Percentiles rank a stretch among this genome's conserved stretches.
Evolutionary conservation across 2,888 invertebrate species (phyloP).

Genomic region (Nemoura dubitans): DNA sequence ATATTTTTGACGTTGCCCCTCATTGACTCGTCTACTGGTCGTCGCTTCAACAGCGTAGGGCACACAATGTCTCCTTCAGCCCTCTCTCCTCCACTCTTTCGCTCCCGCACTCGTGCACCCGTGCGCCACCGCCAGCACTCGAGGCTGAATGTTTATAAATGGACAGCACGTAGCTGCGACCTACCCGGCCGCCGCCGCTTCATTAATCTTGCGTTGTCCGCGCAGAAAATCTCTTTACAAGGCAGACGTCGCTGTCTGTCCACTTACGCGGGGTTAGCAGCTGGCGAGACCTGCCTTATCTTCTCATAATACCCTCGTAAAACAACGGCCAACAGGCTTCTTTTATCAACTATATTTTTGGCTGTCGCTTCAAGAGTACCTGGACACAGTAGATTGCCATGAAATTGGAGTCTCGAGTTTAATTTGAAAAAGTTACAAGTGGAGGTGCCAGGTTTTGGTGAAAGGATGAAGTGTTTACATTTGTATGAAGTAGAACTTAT

Average conservation of each 20-base stretch:
- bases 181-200: not conserved
- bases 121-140: not conserved
- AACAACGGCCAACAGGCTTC: slow-evolving; percentile 3
- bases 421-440: not conserved
- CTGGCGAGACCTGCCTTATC: slow-evolving; percentile 14
- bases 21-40: not conserved
- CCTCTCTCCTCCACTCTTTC: not conserved
- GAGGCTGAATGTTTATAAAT: slow-evolving; percentile 13
- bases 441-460: not conserved
- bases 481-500: not conserved
- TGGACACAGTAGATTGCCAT: not conserved
- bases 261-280: slow-evolving; percentile 21
- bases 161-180: slow-evolving; percentile 22
- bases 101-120: not conserved
- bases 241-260: not conserved
- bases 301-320: not conserved
- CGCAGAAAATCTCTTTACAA: not conserved
- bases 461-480: not conserved
- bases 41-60: not conserved
- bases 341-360: slow-evolving; percentile 3
- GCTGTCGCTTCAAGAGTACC: not conserved
- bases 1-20: not conserved
- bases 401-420: not conserved
- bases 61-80: slow-evolving; percentile 8
- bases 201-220: slow-evolving; percentile 39